A percentile compares a stretch with the other conserved stretches of the same genome.
phyloP scores from a whole-genome alignment of 2,888 invertebrate species.

The Dasypogon diadema region DNA sequence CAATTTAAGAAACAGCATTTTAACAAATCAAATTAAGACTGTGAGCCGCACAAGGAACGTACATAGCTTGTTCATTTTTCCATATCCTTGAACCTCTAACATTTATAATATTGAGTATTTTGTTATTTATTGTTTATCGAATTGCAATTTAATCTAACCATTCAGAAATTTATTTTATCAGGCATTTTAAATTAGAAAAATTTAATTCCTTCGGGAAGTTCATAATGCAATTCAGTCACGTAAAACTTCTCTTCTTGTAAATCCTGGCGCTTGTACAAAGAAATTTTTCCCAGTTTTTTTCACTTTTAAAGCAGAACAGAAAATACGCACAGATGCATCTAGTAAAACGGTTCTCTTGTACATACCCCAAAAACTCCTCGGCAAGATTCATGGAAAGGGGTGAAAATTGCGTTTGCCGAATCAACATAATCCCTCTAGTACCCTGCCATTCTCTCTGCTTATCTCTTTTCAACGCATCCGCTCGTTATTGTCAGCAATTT shows the following conservation, averaged over 20 bases:
- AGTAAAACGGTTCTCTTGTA: constrained; percentile 14
- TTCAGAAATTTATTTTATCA: too few species aligned
- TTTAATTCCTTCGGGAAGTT: constrained; percentile 17
- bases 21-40: too few species aligned
- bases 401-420: constrained; percentile 51
- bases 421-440: constrained; percentile 51
- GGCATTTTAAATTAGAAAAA: constrained; percentile 42
- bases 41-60: too few species aligned
- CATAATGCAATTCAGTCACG: constrained; percentile 49
- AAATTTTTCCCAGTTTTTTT: background rate
- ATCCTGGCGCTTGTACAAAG: constrained; percentile 26
- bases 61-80: too few species aligned
- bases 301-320: constrained; percentile 9
- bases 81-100: too few species aligned
- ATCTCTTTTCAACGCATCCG: constrained; percentile 38
- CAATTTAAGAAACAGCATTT: too few species aligned
- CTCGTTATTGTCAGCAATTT: constrained; percentile 10
- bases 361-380: constrained; percentile 1
- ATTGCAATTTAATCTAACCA: too few species aligned
- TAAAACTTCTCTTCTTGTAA: constrained; percentile 20
- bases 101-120: too few species aligned
- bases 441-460: constrained; percentile 9
- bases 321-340: constrained; percentile 48
- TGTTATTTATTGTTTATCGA: too few species aligned
- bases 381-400: constrained; percentile 36